Base-by-base conservation (phyloP, 2,888 invertebrate species). In the Drosophila borealis region DNA sequence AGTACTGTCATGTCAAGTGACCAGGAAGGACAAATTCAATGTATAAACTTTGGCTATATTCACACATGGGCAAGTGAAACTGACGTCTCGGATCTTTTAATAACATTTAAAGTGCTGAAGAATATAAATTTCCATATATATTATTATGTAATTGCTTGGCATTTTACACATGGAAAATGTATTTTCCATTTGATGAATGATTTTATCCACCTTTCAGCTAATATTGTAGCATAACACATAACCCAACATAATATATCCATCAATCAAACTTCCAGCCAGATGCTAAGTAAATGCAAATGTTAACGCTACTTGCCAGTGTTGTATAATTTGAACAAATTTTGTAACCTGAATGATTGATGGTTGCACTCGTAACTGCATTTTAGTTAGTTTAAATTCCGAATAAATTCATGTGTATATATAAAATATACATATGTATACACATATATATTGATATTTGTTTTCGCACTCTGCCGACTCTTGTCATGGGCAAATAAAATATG, bases 401-500 rank as follows among this genome's bases (percentile, higher is more conserved):
- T 36, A 61, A 36, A 44, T 45, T 6, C 25, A 21, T n/a, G 44
- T n/a, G 14, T 19, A 44, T 19, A 44, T 37, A 33, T 8, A 33
- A 19, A 14, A 25, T 10, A 36, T 36, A 25, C 2, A 11, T 8
- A 2, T 45, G 3, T n/a, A 2, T 21, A 19, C 17, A 11, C 4
- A 9, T 34, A 1, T 45, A 14, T 17, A 53, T 53, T 71, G 54
- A 33, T 86, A 69, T 86, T 86, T 82, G 78, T 78, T 83, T 82
- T 82, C 83, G 78, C 84, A 86, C 81, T 74, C 81, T 53, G 49
- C 55, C 65, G 65, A 70, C 69, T 41, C 45, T 65, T 75, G 66
- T 72, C 76, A 71, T 57, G 67, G 13, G 65, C 87, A 82, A 80
- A 83, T 71, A 86, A 61, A 76, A 73, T 67, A 67, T 63, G 69